Conservation (phyloP, 2,888 invertebrate genomes). For the Amiota minor region DNA sequence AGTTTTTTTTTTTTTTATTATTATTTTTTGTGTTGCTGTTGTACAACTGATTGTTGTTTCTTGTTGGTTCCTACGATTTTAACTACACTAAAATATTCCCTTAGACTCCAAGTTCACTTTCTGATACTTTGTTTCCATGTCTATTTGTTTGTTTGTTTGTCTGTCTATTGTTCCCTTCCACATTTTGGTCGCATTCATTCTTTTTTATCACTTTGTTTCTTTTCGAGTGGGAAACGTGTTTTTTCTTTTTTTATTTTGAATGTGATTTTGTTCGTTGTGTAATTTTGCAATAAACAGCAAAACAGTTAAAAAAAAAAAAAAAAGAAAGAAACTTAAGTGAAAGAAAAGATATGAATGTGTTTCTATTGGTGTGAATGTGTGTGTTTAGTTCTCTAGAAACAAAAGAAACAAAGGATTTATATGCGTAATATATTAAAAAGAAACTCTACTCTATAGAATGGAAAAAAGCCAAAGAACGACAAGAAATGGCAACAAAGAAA, state of each 20-base stretch:
- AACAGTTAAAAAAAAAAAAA: slow-evolving; percentile 54
- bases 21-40: no score
- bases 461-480: not conserved
- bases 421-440: not conserved
- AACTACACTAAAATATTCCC: no score
- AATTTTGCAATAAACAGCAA: slow-evolving; percentile 68
- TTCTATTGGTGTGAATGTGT: no score
- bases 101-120: no score
- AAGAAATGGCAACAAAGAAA: no score
- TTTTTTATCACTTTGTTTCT: no score
- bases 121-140: no score
- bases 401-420: not conserved
- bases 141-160: no score
- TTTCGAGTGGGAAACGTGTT: no score
- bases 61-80: no score
- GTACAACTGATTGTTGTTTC: no score
- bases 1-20: slow-evolving; percentile 46
- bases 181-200: slow-evolving; percentile 42
- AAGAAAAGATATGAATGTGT: slow-evolving; percentile 46
- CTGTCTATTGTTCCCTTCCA: not conserved
- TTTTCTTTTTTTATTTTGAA: slow-evolving; percentile 55
- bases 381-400: not conserved
- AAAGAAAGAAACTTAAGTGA: slow-evolving; percentile 49
- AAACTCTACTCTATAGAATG: no score
- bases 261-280: slow-evolving; percentile 62